phyloP scores from a whole-genome alignment of 2,113 vertebrate genomes.

The Eulemur macaco region DNA sequence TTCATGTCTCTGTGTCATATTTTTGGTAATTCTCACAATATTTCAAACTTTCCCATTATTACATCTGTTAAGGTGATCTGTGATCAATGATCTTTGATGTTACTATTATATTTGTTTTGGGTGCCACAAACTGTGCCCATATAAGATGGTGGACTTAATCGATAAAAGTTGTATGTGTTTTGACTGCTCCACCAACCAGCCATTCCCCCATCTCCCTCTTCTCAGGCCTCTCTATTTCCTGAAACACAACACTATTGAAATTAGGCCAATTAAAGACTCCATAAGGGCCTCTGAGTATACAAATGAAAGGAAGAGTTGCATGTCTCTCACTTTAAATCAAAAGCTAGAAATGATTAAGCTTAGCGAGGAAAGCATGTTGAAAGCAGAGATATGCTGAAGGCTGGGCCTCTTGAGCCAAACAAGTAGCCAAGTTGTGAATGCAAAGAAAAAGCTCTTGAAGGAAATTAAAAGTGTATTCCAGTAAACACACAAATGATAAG shows the following conservation, averaged over 20 bases:
- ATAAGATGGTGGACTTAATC: background rate
- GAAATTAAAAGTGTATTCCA: background rate
- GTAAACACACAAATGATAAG: background rate
- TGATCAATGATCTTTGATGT: background rate
- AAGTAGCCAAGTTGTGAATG: background rate
- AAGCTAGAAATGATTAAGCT: background rate
- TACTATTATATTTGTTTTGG: background rate
- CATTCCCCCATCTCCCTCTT: background rate
- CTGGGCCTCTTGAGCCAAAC: background rate
- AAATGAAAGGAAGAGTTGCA: background rate
- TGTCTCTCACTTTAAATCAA: background rate
- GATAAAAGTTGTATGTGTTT: background rate
- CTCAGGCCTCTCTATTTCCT: background rate
- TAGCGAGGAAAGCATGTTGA: background rate
- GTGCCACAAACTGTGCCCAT: background rate
- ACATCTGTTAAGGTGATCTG: background rate
- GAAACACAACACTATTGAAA: background rate
- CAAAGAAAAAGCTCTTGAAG: background rate
- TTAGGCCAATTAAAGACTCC: background rate
- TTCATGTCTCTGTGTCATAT: background rate
- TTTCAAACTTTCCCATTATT: background rate
- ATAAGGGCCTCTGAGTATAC: background rate
- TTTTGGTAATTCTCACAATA: background rate
- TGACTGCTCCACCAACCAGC: background rate
- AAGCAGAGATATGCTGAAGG: background rate